Evolutionary conservation across 2,113 vertebrate species (phyloP).

Genomic region (Corythaeola cristata): DNA sequence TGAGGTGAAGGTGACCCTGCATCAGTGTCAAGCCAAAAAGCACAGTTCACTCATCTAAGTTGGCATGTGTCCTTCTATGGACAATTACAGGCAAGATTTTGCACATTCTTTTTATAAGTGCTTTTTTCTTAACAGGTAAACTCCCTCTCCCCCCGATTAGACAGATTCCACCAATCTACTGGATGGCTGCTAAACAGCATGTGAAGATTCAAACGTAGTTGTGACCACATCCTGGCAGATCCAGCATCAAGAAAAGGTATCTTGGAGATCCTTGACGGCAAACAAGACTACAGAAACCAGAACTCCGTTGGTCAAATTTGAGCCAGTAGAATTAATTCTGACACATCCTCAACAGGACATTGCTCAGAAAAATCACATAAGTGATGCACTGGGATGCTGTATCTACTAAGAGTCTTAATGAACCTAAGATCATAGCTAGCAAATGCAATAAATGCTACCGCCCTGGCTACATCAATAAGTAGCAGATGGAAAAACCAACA

Average conservation of each 20-base stretch:
- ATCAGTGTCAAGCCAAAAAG: background rate
- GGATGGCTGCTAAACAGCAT: background rate
- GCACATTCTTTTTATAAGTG: background rate
- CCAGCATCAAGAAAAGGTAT: background rate
- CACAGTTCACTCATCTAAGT: background rate
- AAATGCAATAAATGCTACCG: background rate
- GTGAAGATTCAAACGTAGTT: background rate
- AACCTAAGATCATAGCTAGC: background rate
- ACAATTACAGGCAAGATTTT: background rate
- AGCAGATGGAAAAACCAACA: background rate
- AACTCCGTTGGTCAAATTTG: background rate
- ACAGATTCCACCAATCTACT: background rate
- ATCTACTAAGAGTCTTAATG: background rate
- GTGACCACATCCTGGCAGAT: background rate
- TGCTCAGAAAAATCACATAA: background rate
- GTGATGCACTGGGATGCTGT: background rate
- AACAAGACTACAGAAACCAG: background rate
- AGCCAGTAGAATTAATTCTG: background rate
- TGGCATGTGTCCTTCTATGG: background rate
- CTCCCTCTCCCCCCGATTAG: fast-evolving
- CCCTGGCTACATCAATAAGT: background rate
- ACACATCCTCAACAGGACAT: background rate
- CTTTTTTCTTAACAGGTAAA: background rate
- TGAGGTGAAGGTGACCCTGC: background rate
- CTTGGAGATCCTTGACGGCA: background rate